These are phyloP conservation scores for Electrophaes corylata DNA, from an alignment of 2,888 invertebrate genomes.

Conservation along the genomic window DNA sequence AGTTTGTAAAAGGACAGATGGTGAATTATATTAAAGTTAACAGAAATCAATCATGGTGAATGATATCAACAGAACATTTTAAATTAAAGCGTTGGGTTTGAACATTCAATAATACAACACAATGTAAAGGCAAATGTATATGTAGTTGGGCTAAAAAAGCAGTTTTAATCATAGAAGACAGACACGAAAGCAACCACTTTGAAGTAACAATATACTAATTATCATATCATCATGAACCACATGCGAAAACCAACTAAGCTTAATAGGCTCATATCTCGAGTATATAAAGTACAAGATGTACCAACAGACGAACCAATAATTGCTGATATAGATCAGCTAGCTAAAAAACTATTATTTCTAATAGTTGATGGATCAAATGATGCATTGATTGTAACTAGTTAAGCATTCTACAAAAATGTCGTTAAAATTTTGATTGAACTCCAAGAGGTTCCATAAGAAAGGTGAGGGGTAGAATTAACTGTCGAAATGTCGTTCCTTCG, in stretches of 20 bases:
- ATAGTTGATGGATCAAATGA: too few species aligned
- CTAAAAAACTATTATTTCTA: too few species aligned
- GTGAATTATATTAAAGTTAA: too few species aligned
- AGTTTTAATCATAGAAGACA: neutral
- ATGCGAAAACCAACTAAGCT: conserved; percentile 14
- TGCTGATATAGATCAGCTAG: neutral
- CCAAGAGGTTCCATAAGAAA: neutral
- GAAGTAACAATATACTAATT: neutral
- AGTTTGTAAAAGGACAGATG: too few species aligned
- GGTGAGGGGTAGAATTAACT: neutral
- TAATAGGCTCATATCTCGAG: conserved; percentile 17
- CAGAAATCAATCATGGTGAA: too few species aligned
- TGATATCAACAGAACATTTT: too few species aligned
- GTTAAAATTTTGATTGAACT: neutral
- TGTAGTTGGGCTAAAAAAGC: too few species aligned
- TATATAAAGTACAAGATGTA: conserved; percentile 8
- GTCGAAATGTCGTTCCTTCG: neutral
- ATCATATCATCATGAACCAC: conserved; percentile 12
- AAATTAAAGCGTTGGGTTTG: too few species aligned
- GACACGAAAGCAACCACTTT: neutral
- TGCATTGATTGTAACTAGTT: too few species aligned
- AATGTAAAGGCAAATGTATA: too few species aligned
- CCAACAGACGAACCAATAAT: neutral
- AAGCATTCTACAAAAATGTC: too few species aligned
- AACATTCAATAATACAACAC: too few species aligned